Evolutionary conservation across 2,797 vertebrate species (phyloP).

Genomic region (Lepus townsendii): DNA sequence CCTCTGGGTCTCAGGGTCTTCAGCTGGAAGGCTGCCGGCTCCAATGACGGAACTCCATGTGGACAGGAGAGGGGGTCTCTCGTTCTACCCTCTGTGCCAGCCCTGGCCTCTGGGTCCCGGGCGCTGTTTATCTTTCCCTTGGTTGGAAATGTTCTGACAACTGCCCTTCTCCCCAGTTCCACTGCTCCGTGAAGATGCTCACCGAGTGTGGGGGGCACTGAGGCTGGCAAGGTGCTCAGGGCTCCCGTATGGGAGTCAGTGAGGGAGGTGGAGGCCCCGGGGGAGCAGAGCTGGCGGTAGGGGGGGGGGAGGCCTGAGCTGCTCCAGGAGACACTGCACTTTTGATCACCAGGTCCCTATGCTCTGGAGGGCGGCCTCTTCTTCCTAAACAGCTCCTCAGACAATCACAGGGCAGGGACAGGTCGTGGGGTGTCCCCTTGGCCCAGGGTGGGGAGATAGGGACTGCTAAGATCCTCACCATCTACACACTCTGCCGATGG

Average conservation of each 20-base stretch:
- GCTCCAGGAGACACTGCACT: accelerated
- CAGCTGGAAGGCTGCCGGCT: neutral
- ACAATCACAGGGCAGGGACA: neutral
- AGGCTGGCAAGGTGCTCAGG: neutral
- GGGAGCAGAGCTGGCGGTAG: neutral
- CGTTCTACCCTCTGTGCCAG: no score
- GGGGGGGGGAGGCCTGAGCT: neutral
- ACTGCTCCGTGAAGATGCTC: neutral
- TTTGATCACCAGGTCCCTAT: neutral
- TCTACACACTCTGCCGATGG: neutral
- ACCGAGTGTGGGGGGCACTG: neutral
- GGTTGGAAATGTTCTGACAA: neutral
- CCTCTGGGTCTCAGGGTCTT: neutral
- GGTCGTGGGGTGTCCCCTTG: neutral
- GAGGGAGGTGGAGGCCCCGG: neutral
- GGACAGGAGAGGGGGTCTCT: neutral
- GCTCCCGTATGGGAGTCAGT: neutral
- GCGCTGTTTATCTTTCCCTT: neutral
- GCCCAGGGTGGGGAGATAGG: neutral
- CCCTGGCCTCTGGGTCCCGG: neutral
- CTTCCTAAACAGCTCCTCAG: neutral
- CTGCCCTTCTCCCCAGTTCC: neutral
- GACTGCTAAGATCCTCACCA: neutral
- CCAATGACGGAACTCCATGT: neutral
- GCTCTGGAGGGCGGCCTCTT: no score